These are phyloP conservation scores for Himantopus leucocephalus DNA, from an alignment of 2,113 vertebrate genomes.

Conservation along the genomic window DNA sequence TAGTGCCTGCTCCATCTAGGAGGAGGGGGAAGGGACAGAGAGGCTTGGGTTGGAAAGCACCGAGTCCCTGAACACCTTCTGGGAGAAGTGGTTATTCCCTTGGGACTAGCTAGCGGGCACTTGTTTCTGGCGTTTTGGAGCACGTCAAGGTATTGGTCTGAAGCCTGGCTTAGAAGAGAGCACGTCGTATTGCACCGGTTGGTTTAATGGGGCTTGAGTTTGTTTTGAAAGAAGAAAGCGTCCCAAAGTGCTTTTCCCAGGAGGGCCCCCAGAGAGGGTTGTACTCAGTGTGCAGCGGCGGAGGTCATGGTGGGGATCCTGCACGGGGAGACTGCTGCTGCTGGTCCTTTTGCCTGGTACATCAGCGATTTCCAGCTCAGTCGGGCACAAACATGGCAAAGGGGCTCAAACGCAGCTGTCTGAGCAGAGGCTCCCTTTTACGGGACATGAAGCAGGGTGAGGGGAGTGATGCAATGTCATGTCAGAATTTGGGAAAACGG, in stretches of 20 bases:
- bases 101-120: not conserved
- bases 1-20: not conserved
- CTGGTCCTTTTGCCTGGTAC: not conserved
- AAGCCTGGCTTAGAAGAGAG: not conserved
- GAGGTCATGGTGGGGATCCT: not conserved
- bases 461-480: fast-evolving
- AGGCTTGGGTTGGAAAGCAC: not conserved
- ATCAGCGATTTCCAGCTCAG: not conserved
- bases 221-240: not conserved
- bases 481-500: not conserved
- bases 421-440: not conserved
- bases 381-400: not conserved
- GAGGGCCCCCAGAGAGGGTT: not conserved
- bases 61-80: not conserved
- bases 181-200: not conserved
- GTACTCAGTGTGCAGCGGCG: not conserved
- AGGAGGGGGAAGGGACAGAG: not conserved
- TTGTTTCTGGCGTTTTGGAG: not conserved
- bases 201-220: not conserved
- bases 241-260: not conserved
- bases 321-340: not conserved
- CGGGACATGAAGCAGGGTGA: not conserved
- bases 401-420: fast-evolving
- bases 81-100: not conserved
- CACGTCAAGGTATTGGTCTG: not conserved